Evolutionary conservation across 1,140 invertebrate genomes (phyloP).

Genomic region (Bactericera cockerelli): DNA sequence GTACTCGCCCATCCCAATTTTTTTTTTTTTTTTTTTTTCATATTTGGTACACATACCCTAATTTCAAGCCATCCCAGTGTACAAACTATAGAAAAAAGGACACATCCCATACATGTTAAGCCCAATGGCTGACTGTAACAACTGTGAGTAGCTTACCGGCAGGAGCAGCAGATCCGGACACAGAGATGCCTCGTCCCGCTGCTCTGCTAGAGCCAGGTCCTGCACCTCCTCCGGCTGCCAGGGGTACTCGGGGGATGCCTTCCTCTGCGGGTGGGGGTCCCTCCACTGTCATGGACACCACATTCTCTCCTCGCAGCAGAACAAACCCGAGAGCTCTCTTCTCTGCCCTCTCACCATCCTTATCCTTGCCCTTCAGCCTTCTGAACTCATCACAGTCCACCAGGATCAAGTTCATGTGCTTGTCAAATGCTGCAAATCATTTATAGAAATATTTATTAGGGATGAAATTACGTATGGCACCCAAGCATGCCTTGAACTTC

Average conservation of each 20-base stretch:
- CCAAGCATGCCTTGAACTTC: no score
- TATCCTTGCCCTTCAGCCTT: constrained; percentile 74
- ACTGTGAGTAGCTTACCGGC: constrained; percentile 38
- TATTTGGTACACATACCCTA: no score
- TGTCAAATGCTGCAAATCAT: constrained; percentile 63
- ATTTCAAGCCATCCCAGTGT: no score
- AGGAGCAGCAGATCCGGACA: constrained; percentile 47
- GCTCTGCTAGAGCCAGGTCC: constrained; percentile 71
- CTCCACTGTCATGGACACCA: constrained; percentile 95
- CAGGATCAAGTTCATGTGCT: constrained; percentile 96
- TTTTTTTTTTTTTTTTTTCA: no score
- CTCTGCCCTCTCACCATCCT: constrained; percentile 85
- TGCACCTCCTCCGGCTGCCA: constrained; percentile 78
- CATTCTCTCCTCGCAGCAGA: constrained; percentile 86
- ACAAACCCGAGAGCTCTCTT: constrained; percentile 93
- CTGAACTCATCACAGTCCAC: constrained; percentile 88
- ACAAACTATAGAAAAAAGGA: no score
- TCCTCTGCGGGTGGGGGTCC: constrained; percentile 97
- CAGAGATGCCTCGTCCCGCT: constrained; percentile 72
- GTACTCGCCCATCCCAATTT: no score
- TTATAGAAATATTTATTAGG: no score
- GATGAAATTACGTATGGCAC: no score
- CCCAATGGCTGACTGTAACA: no score
- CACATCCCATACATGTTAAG: no score
- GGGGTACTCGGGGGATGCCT: constrained; percentile 79